phyloP scores from a whole-genome alignment of 2,797 vertebrate species.

The Chelmon rostratus region DNA sequence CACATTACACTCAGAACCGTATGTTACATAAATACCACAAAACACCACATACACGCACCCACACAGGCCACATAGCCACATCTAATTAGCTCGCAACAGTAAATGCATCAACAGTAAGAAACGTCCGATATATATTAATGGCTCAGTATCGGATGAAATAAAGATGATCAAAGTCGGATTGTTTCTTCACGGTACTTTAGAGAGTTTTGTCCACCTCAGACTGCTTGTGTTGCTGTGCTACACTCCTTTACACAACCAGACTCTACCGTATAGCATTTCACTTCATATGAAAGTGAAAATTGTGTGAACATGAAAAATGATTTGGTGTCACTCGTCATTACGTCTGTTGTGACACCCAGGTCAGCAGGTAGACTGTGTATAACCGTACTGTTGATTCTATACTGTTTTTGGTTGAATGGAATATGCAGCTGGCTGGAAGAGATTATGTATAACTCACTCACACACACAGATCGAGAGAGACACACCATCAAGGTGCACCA shows the following conservation, averaged over 20 bases:
- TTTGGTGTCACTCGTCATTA: not conserved
- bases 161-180: not conserved
- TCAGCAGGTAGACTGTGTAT: not conserved
- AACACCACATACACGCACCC: too few relatives aligned
- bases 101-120: not conserved
- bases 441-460: slow-evolving; percentile 7
- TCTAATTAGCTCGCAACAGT: not conserved
- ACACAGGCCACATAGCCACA: slow-evolving; percentile 10
- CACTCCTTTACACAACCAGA: too few relatives aligned
- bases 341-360: not conserved
- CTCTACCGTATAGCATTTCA: not conserved
- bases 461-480: not conserved
- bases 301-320: not conserved
- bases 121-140: not conserved
- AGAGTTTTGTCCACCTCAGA: not conserved
- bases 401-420: slow-evolving; percentile 2
- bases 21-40: slow-evolving; percentile 33
- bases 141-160: not conserved
- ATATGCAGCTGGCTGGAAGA: slow-evolving; percentile 3
- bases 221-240: not conserved
- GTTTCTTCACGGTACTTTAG: not conserved
- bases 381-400: not conserved
- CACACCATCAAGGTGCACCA: not conserved
- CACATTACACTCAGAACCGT: slow-evolving; percentile 5
- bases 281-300: not conserved